These are phyloP conservation scores for Brachionus koreanus DNA, from an alignment of 1,140 invertebrate species.

Conservation along the genomic window DNA sequence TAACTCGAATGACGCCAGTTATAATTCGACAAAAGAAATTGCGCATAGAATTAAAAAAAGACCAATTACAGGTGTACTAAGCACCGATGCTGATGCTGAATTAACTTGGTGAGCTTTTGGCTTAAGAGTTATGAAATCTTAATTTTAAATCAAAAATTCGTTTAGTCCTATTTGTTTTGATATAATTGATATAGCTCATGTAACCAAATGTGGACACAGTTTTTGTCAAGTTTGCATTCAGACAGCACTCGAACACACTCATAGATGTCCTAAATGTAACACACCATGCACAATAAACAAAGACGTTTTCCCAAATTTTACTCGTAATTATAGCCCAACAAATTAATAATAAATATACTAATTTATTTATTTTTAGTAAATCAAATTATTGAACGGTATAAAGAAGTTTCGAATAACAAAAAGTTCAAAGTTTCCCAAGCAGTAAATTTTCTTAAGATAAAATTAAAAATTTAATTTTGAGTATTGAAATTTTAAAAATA, in stretches of 20 bases:
- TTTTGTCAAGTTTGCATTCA: slow-evolving; percentile 76
- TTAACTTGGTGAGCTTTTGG: slow-evolving; percentile 10
- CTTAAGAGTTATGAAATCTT: no score
- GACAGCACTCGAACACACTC: slow-evolving; percentile 71
- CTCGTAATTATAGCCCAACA: slow-evolving; percentile 50
- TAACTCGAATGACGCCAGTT: slow-evolving; percentile 25
- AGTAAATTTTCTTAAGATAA: not conserved
- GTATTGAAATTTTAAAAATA: not conserved
- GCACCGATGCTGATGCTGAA: slow-evolving; percentile 51
- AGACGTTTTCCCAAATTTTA: slow-evolving; percentile 79
- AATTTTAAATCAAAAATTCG: not conserved
- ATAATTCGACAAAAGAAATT: slow-evolving; percentile 58
- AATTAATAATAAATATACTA: no score
- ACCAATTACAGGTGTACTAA: slow-evolving; percentile 66
- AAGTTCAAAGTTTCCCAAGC: slow-evolving; percentile 24
- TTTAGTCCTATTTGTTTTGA: slow-evolving; percentile 79
- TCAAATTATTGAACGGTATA: slow-evolving; percentile 73
- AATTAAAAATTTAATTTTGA: not conserved
- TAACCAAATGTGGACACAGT: slow-evolving; percentile 87
- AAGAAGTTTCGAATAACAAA: slow-evolving; percentile 59
- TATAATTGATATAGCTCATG: slow-evolving; percentile 81
- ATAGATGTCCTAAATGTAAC: slow-evolving; percentile 81
- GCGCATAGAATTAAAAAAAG: slow-evolving; percentile 38
- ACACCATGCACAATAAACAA: slow-evolving; percentile 68
- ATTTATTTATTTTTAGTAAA: slow-evolving; percentile 61